Evolutionary conservation across 1,140 invertebrate genomes (phyloP), one percentile per base, ranked within the genome.

Genomic region (silkworm (Bombyx mori)): DNA sequence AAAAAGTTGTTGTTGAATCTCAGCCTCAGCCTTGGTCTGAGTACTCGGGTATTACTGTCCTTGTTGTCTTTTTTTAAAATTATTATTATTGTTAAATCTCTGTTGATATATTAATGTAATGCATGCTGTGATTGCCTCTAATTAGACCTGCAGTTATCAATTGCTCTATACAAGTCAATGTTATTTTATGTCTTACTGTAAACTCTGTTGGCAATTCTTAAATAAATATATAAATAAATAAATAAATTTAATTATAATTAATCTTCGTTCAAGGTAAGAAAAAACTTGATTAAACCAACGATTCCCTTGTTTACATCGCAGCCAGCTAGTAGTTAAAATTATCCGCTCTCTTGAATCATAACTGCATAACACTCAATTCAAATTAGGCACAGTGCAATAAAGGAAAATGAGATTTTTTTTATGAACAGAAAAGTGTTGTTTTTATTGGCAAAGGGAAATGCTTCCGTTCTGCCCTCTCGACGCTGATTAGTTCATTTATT

Each of bases 361-460:
- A 86, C 83, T 83, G 83, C 82, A 86, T 78, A 74, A 71, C 79
- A 83, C 82, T 86, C 79, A 77, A 86, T 85, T 85, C 79, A 84
- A 86, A 86, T 86, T 86, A 86, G 79, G 69, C 71, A 58, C 63
- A 71, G 63, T 78, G 83, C 80, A 86, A 85, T 86, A 86, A 86
- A 86, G 72, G 75, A 74, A 79, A 83, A 86, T 85, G 83, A 86
- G 83, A 71, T 82, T 86, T 82, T 69, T 79, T 84, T 84, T 83
- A 81, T 75, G 74, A 77, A 79, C 61, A 68, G 77, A 67, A 66
- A 81, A 79, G 76, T 77, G 77, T 83, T 83, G 80, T 79, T 86
- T 86, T 86, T 84, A 86, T 86, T 82, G 75, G 73, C 56, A 58
- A 35, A 68, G 71, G 73, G 71, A 70, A 74, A 69, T 63, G 66